Conservation (phyloP, 2,888 invertebrate genomes). For the Leptinotarsa haldemani region DNA sequence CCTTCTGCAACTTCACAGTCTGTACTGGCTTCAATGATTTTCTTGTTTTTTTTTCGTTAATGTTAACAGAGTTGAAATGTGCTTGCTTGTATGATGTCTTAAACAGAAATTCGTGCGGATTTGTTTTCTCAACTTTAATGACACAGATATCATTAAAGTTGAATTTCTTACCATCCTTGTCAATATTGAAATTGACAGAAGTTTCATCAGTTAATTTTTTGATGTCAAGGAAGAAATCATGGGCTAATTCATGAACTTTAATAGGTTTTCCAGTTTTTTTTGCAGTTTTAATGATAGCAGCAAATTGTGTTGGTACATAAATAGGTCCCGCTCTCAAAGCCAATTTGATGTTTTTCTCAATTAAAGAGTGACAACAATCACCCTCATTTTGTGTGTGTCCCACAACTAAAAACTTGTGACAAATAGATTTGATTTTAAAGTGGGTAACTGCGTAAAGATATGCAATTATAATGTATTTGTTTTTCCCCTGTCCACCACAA, state of each 20-base stretch:
- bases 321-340: slow-evolving; percentile 24
- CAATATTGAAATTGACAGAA: slow-evolving; percentile 14
- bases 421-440: slow-evolving; percentile 25
- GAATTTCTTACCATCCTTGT: slow-evolving; percentile 26
- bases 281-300: slow-evolving; percentile 17
- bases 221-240: slow-evolving; percentile 11
- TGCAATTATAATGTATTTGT: slow-evolving; percentile 24
- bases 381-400: slow-evolving; percentile 30
- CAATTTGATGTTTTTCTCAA: slow-evolving; percentile 35
- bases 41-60: slow-evolving; percentile 7
- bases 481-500: slow-evolving; percentile 39
- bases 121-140: slow-evolving; percentile 18
- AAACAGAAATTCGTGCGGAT: slow-evolving; percentile 25
- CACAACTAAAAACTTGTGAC: slow-evolving; percentile 26
- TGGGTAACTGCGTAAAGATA: slow-evolving; percentile 24
- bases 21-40: background rate
- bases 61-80: slow-evolving; percentile 25
- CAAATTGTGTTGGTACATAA: slow-evolving; percentile 24
- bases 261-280: slow-evolving; percentile 20
- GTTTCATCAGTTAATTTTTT: slow-evolving; percentile 22
- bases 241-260: slow-evolving; percentile 26
- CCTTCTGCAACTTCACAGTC: background rate
- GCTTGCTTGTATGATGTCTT: slow-evolving; percentile 26
- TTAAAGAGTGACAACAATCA: slow-evolving; percentile 25
- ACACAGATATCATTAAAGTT: slow-evolving; percentile 28